Evolutionary conservation across 2,888 invertebrate genomes (phyloP), one percentile per base, ranked within the genome.

Genomic region (Agrochola litura): DNA sequence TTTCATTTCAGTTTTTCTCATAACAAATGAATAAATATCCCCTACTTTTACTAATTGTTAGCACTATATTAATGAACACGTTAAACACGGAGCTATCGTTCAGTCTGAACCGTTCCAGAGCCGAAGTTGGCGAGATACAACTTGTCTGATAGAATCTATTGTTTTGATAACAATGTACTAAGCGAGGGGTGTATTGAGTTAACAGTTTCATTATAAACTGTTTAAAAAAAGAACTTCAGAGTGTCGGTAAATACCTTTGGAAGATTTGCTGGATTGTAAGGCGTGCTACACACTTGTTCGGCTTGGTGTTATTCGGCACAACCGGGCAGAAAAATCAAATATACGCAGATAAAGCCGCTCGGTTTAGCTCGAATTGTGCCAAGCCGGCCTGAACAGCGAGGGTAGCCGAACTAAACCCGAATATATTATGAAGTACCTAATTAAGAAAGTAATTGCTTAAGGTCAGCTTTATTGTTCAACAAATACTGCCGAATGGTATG

Each of bases 81-180:
- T 69, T 63, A 81, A 81, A 84, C 75, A 67, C n/a, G 8, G 37
- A 58, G 74, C 63, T 61, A 81, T 73, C 70, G 77, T 54, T 83
- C 64, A 69, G 63, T 67, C 12, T 63, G 49, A 60, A 73, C 43
- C 25, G 60, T 67, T 75, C 67, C 6, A n/a, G 4, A 25, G 64
- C 16, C 52, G 37, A 84, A 81, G 75, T 84, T 81, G 19, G 41
- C 16, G 49, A 19, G 60, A 68, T 71, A 63, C 71, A 82, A 68
- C 41, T 75, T 81, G 63, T 73, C 60, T 46, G 72, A 77, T 73
- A 66, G 58, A 46, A 77, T 70, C 63, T 25, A 69, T 71, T 77
- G 81, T 83, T 76, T 63, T 22, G 71, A 25, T 69, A 71, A 83
- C 60, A 71, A 67, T 71, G 56, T 76, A 37, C 43, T 79, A 73